phyloP scores from a whole-genome alignment of 2,888 invertebrate genomes.

The Lordiphosa andalusiaca region DNA sequence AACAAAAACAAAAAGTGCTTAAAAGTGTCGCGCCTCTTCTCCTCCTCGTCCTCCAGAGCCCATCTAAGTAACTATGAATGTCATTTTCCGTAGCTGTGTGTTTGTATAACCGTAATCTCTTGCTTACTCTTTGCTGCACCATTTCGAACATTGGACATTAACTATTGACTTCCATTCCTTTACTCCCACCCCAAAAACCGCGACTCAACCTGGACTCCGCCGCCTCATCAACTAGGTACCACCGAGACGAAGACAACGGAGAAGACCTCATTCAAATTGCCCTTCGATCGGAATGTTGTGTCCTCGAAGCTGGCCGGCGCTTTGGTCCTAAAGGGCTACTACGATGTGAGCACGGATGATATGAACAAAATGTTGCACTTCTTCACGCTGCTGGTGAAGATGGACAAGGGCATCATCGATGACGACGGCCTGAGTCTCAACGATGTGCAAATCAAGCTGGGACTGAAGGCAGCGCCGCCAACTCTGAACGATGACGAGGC shows the following conservation, averaged over 20 bases:
- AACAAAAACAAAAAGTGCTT: no score
- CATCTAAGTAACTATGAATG: no score
- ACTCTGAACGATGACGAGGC: slow-evolving; percentile 40
- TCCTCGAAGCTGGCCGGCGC: slow-evolving; percentile 91
- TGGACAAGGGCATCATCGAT: slow-evolving; percentile 25
- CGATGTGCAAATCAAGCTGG: slow-evolving; percentile 24
- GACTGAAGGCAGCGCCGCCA: slow-evolving; percentile 1
- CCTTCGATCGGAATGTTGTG: slow-evolving; percentile 88
- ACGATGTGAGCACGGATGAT: slow-evolving; percentile 89
- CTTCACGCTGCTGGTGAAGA: slow-evolving; percentile 86
- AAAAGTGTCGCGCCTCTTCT: no score
- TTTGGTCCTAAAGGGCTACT: slow-evolving; percentile 88
- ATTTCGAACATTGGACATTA: no score
- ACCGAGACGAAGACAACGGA: slow-evolving; percentile 1
- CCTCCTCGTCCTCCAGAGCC: no score
- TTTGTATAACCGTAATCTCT: no score
- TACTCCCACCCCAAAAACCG: no score
- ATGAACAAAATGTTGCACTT: slow-evolving; percentile 89
- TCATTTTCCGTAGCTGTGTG: no score
- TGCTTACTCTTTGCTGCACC: no score
- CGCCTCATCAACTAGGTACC: background rate
- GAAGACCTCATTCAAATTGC: slow-evolving; percentile 36
- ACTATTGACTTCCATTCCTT: no score
- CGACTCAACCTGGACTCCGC: no score
- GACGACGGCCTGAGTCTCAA: slow-evolving; percentile 24